A percentile compares a stretch with the other conserved stretches of the same genome.
phyloP scores from a whole-genome alignment of 1,140 invertebrate genomes.

The Drosophila ironensis region DNA sequence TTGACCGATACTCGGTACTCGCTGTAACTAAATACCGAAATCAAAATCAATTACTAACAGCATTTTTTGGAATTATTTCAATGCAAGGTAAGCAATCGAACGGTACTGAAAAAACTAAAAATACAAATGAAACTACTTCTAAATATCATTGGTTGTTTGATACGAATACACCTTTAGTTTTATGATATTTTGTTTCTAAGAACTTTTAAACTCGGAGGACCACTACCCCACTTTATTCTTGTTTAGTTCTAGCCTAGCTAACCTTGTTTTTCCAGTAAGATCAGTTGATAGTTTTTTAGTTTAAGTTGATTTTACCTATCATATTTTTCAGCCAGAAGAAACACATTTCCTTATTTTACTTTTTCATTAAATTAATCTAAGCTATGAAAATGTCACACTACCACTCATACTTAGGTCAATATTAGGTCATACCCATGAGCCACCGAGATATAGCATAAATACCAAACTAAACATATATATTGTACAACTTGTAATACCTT shows the following conservation, averaged over 20 bases:
- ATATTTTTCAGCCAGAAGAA: conserved; percentile 52
- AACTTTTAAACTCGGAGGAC: conserved; percentile 43
- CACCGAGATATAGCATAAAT: conserved; percentile 28
- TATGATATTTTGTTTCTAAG: conserved; percentile 49
- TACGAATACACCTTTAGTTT: conserved; percentile 79
- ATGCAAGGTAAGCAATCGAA: conserved; percentile 93
- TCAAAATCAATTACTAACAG: conserved; percentile 85
- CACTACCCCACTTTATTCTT: conserved; percentile 74
- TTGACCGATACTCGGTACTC: conserved; percentile 42
- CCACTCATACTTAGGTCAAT: conserved; percentile 53
- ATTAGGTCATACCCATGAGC: conserved; percentile 63
- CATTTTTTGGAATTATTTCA: conserved; percentile 99
- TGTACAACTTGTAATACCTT: conserved; percentile 77
- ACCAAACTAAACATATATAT: conserved; percentile 51
- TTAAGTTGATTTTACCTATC: conserved; percentile 33
- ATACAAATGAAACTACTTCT: conserved; percentile 55
- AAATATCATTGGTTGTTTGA: conserved; percentile 83
- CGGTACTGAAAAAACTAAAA: conserved; percentile 76
- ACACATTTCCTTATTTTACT: conserved; percentile 56
- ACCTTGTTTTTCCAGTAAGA: conserved; percentile 38
- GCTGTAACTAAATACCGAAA: conserved; percentile 44
- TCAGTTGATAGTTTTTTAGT: conserved; percentile 44
- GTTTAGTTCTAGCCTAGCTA: conserved; percentile 61
- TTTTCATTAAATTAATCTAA: conserved; percentile 57
- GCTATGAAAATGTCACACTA: conserved; percentile 43